These are phyloP conservation scores for Prunella himalayana DNA, from an alignment of 2,113 vertebrate genomes.

Conservation along the genomic window DNA sequence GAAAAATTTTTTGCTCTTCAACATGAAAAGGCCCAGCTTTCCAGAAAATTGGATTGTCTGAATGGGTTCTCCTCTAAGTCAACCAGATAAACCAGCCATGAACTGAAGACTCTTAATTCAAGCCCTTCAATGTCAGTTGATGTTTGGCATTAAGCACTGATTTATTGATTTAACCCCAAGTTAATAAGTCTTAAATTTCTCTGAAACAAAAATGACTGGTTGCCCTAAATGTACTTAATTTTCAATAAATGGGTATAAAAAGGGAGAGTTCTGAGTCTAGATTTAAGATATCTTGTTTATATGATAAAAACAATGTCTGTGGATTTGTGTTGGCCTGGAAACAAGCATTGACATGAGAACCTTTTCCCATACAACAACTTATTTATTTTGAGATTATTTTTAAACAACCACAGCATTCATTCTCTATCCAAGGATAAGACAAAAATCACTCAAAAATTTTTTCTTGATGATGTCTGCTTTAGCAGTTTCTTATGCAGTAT, in stretches of 20 bases:
- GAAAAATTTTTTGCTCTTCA: background rate
- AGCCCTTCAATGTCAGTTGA: background rate
- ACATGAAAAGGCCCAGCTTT: background rate
- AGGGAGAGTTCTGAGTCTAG: background rate
- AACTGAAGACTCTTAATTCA: background rate
- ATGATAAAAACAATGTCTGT: background rate
- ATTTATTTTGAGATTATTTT: slow-evolving; percentile 46
- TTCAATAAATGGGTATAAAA: background rate
- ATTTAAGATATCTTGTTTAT: background rate
- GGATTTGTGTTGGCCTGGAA: slow-evolving; percentile 33
- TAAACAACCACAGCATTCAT: slow-evolving; percentile 19
- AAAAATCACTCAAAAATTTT: background rate
- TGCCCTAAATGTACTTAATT: background rate
- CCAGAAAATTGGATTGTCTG: background rate
- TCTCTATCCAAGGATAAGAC: slow-evolving; percentile 24
- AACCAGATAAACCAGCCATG: background rate
- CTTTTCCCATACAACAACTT: slow-evolving; percentile 30
- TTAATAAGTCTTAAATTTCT: background rate
- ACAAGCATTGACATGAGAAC: slow-evolving; percentile 25
- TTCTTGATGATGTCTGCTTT: slow-evolving; percentile 10
- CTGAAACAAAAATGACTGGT: background rate
- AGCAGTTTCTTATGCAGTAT: background rate
- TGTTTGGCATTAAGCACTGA: background rate
- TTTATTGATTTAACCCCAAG: background rate
- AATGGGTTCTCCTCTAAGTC: background rate